Conservation (phyloP, 2,113 vertebrate genomes). For the Melanerpes aurifrons region DNA sequence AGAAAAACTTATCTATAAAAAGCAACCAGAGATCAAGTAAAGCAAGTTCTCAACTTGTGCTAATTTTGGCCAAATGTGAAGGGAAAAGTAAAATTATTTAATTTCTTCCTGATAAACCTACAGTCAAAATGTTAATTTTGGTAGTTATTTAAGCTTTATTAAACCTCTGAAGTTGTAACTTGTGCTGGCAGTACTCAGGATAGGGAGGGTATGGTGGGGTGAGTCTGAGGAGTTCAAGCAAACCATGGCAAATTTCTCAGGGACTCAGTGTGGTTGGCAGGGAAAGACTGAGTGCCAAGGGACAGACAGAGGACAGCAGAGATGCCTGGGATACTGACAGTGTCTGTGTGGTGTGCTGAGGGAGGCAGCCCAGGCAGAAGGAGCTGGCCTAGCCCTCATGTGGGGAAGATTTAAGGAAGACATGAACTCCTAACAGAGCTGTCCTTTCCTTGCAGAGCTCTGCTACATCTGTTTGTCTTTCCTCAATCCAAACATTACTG, state of each 20-base stretch:
- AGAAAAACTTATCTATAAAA: neutral
- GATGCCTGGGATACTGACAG: accelerated
- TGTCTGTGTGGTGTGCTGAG: neutral
- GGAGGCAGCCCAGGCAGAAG: neutral
- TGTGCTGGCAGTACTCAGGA: accelerated
- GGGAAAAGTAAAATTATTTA: neutral
- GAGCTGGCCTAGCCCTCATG: neutral
- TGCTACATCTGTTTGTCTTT: slow-evolving; percentile 35
- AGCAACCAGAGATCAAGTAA: neutral
- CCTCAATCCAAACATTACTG: slow-evolving; percentile 28
- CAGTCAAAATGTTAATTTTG: neutral
- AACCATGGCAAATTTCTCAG: neutral
- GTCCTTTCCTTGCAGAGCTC: neutral
- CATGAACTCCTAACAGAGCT: neutral
- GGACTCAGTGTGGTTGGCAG: accelerated
- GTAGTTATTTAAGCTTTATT: neutral
- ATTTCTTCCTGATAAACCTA: neutral
- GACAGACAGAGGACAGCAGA: accelerated
- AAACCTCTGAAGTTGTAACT: neutral
- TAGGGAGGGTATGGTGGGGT: neutral
- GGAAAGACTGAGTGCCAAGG: neutral
- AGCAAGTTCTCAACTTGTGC: neutral
- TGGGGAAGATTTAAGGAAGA: neutral
- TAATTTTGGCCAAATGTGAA: neutral
- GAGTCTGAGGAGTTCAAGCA: neutral